A percentile compares a stretch with the other conserved stretches of the same genome.
Evolutionary conservation across 2,113 vertebrate genomes (phyloP).

Genomic region (Ictidomys tridecemlineatus): DNA sequence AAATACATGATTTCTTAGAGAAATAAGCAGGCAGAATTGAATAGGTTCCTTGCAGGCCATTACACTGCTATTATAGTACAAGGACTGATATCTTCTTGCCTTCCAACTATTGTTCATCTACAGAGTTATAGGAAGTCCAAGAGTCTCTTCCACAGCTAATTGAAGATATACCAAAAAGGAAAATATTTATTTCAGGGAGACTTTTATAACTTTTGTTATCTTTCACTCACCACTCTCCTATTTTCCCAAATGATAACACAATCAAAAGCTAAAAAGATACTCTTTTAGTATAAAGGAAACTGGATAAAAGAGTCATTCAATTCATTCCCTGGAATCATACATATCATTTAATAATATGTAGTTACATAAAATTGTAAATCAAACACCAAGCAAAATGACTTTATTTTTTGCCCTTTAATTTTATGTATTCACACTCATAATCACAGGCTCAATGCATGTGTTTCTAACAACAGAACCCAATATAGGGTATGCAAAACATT

Average conservation of each 20-base stretch:
- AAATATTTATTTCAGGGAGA: slow-evolving; percentile 32
- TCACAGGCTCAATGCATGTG: background rate
- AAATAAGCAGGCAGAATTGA: slow-evolving; percentile 5
- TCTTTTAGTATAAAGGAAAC: background rate
- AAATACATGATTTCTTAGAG: slow-evolving; percentile 18
- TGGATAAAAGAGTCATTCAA: background rate
- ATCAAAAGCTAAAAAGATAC: slow-evolving; percentile 5
- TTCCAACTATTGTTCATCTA: slow-evolving; percentile 5
- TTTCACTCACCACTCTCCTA: background rate
- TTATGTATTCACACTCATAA: background rate
- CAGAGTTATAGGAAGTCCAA: slow-evolving; percentile 10
- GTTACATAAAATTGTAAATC: background rate
- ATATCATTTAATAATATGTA: background rate
- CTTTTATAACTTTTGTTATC: background rate
- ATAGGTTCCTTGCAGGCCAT: background rate
- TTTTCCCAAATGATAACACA: background rate
- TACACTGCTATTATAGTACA: background rate
- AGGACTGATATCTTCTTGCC: background rate
- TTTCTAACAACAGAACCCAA: background rate
- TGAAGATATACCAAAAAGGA: background rate
- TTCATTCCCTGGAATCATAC: background rate
- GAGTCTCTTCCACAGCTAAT: background rate
- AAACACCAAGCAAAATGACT: background rate
- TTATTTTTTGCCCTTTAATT: background rate
- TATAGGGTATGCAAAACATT: background rate